Evolutionary conservation across 2,888 invertebrate species (phyloP).

Genomic region (Microchrysa polita): DNA sequence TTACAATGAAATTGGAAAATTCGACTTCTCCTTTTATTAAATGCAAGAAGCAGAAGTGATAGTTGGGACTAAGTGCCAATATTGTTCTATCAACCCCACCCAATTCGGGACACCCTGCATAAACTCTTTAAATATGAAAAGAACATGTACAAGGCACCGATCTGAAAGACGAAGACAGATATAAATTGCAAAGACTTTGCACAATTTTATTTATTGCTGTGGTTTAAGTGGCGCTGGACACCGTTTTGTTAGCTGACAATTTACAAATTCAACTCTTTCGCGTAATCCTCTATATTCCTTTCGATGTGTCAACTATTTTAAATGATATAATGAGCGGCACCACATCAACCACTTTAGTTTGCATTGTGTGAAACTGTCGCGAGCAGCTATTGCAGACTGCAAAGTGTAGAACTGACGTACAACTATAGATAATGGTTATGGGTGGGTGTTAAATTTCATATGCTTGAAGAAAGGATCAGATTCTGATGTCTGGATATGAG

Average conservation of each 20-base stretch:
- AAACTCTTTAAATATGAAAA: no score
- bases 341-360: slow-evolving; percentile 41
- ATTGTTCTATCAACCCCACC: no score
- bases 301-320: slow-evolving; percentile 48
- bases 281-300: slow-evolving; percentile 42
- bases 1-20: no score
- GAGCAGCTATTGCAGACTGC: neutral
- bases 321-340: slow-evolving; percentile 47
- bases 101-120: no score
- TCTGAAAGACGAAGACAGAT: slow-evolving; percentile 48
- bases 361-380: neutral
- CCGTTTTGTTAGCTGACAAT: slow-evolving; percentile 47
- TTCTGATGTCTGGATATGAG: no score
- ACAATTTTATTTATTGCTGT: slow-evolving; percentile 47
- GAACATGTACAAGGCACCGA: no score
- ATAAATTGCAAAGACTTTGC: slow-evolving; percentile 49
- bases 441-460: slow-evolving; percentile 41
- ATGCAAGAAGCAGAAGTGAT: no score
- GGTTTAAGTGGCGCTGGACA: slow-evolving; percentile 45
- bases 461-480: no score
- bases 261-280: neutral
- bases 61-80: no score
- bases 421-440: neutral
- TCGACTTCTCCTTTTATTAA: no score
- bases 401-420: neutral